Percentiles rank a stretch among this genome's conserved stretches.
Conservation (phyloP, 2,888 invertebrate species). For the Ditula angustiorana region DNA sequence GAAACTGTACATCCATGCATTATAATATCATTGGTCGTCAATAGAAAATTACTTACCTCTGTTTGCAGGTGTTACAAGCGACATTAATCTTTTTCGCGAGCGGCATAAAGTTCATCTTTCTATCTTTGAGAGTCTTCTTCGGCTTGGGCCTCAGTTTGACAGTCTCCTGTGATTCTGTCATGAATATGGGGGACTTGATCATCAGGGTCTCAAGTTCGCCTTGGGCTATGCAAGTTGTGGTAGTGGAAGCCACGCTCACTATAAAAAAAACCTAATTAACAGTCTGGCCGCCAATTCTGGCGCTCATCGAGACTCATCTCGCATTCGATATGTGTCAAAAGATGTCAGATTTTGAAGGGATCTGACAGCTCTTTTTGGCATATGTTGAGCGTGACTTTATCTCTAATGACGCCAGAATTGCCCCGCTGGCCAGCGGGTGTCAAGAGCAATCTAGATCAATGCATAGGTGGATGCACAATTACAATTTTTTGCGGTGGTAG, state of each 20-base stretch:
- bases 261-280: background rate
- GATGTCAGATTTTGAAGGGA: no score
- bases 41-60: background rate
- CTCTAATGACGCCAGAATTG: no score
- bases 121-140: background rate
- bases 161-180: background rate
- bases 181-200: background rate
- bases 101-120: background rate
- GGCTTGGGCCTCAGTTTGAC: background rate
- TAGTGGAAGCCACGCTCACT: background rate
- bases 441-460: no score
- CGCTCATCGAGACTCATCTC: no score
- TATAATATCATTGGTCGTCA: no score
- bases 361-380: no score
- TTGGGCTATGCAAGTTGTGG: background rate
- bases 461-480: no score
- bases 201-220: background rate
- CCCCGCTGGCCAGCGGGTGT: no score
- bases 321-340: no score
- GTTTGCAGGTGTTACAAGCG: conserved; percentile 14
- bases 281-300: conserved; percentile 36
- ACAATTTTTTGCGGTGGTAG: no score
- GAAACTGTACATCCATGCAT: background rate
- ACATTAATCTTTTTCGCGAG: background rate
- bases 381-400: no score